Base-by-base conservation (phyloP, 2,888 invertebrate genomes). In the Yponomeuta sedellus region DNA sequence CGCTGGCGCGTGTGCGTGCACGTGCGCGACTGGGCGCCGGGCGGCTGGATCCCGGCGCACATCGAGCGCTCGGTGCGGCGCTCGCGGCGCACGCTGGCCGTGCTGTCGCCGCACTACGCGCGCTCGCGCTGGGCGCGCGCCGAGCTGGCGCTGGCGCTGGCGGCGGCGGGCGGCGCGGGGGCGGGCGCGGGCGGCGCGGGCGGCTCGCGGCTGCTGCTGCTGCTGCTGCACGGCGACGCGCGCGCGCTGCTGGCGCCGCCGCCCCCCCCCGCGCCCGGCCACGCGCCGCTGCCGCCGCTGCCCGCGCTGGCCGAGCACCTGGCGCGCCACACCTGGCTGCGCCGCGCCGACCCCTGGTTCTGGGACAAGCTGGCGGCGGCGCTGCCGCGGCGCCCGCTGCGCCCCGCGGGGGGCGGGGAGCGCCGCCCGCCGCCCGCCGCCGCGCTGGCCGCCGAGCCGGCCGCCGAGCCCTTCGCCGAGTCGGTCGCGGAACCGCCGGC, bases 21-120 rank as follows among this genome's bases (percentile, higher is more conserved):
- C 58, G 11, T 20, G n/a, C 34, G 62, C 62, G 66, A 28, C 25
- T 52, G 66, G 62, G 62, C 61, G 20, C 93, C 94, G 0, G 96
- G 96, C 0, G 94, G 94, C 65, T 94, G 92, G 77, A 96, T 96
- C 69, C 92, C 94, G 0, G 92, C 88, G 65, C 93, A 94, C 73
- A 95, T 96, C 22, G 90, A 93, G 0, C 87, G 92, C 57, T 94
- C 95, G 95, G 96, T 0, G 90, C 96, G 66, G 93, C 96, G 0
- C 91, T 96, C 1, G 81, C 96, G 70, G 22, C 68, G 68, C 59
- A 69, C 69, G 52, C 58, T 70, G 64, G 61, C 67, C 65, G 66
- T 69, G 28, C 63, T 68, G 64, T 69, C 70, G 5, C 61, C 66
- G 56, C 44, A 61, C 52, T 69, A 61, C 58, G 52, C 58, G 56